phyloP scores from a whole-genome alignment of 2,888 invertebrate genomes.

The Cyclophora albipunctata region DNA sequence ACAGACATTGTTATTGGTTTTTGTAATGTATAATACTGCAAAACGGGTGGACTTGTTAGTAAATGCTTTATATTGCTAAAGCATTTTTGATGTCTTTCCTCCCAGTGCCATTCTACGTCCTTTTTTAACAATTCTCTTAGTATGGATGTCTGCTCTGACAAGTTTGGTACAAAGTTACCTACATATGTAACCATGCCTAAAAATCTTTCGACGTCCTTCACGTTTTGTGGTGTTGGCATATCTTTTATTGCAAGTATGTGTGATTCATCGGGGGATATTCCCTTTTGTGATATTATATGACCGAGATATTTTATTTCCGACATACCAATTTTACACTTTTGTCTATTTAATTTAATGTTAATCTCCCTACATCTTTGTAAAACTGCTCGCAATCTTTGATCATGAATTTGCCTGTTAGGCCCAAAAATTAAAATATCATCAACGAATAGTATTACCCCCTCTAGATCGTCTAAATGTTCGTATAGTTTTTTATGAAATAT shows the following conservation, averaged over 20 bases:
- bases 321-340: conserved; percentile 16
- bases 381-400: conserved; percentile 6
- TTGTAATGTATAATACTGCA: conserved; percentile 15
- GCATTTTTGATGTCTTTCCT: conserved; percentile 6
- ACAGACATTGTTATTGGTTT: conserved; percentile 6
- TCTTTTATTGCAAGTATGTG: conserved; percentile 15
- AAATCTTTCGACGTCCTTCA: conserved; percentile 18
- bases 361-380: conserved; percentile 12
- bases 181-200: conserved; percentile 21
- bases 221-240: conserved; percentile 17
- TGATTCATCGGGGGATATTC: conserved; percentile 14
- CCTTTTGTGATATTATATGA: conserved; percentile 12
- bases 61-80: conserved; percentile 6
- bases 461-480: conserved; percentile 14
- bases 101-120: conserved; percentile 18
- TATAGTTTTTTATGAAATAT: conserved; percentile 19
- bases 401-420: conserved; percentile 4
- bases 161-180: conserved; percentile 17
- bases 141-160: conserved; percentile 15
- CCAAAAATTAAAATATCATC: conserved; percentile 16
- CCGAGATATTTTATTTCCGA: conserved; percentile 16
- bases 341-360: conserved; percentile 16
- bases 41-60: conserved; percentile 10
- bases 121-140: conserved; percentile 19
- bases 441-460: conserved; percentile 14